phyloP scores from a whole-genome alignment of 2,888 invertebrate genomes.

The Leucoptera coffeella region DNA sequence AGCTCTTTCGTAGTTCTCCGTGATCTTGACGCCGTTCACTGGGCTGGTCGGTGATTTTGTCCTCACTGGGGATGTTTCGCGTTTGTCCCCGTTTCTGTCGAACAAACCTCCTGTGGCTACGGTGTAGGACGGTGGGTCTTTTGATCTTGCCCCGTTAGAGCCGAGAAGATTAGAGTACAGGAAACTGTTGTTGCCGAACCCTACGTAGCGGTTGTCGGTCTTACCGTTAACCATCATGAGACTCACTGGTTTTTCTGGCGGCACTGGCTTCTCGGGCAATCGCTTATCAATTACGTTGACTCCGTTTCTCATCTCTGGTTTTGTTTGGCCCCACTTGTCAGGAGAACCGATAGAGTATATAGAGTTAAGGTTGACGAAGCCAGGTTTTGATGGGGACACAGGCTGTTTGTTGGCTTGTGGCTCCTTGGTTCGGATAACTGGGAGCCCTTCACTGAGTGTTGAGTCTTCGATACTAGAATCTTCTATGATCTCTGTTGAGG shows the following conservation, averaged over 20 bases:
- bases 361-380: conserved; percentile 40
- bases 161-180: conserved; percentile 35
- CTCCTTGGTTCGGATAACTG: conserved; percentile 8
- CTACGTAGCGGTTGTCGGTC: conserved; percentile 29
- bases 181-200: conserved; percentile 37
- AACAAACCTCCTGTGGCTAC: conserved; percentile 26
- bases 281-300: conserved; percentile 20
- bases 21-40: conserved; percentile 38
- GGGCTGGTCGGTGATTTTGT: conserved; percentile 26
- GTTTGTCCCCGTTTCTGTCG: conserved; percentile 15
- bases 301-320: conserved; percentile 15
- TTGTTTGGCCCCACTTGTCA: conserved; percentile 17
- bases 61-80: conserved; percentile 18
- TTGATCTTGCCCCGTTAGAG: conserved; percentile 21
- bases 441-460: conserved; percentile 26
- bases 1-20: conserved; percentile 43
- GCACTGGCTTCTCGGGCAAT: conserved; percentile 31
- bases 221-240: conserved; percentile 44
- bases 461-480: conserved; percentile 43
- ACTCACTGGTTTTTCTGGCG: conserved; percentile 43
- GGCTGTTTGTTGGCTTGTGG: conserved; percentile 5
- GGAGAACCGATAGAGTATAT: conserved; percentile 31
- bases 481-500: conserved; percentile 38
- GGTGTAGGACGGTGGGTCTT: conserved; percentile 35
- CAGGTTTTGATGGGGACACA: conserved; percentile 10